phyloP scores from a whole-genome alignment of 2,888 invertebrate species.

The Cheilosia grossa region DNA sequence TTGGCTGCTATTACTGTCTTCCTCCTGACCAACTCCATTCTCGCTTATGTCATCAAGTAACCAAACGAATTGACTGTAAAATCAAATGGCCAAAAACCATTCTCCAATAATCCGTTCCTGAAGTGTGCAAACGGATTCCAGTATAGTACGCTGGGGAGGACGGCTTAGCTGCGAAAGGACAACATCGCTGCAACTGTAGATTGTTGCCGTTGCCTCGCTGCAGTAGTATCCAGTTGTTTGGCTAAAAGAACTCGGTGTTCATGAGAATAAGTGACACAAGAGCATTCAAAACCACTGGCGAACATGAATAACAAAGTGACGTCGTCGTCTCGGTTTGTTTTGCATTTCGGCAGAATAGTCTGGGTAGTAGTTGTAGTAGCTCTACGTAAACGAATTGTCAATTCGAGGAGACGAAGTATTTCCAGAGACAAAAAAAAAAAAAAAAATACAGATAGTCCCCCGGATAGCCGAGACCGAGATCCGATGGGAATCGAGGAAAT shows the following conservation, averaged over 20 bases:
- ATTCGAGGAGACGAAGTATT: conserved; percentile 48
- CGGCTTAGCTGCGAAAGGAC: conserved; percentile 50
- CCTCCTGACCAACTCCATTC: conserved; percentile 33
- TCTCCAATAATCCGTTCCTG: conserved; percentile 65
- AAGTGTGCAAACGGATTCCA: conserved; percentile 69
- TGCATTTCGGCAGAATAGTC: conserved; percentile 41
- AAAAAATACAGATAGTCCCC: conserved; percentile 9
- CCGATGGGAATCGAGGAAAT: conserved; percentile 9
- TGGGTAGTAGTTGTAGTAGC: conserved; percentile 27
- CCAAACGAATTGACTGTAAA: conserved; percentile 68
- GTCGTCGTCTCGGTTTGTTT: conserved; percentile 52
- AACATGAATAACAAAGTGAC: conserved; percentile 73
- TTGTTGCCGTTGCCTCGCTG: not conserved
- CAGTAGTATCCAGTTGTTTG: not conserved
- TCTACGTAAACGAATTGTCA: conserved; percentile 67
- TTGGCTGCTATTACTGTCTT: conserved; percentile 30
- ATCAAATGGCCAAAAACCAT: conserved; percentile 65
- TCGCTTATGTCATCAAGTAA: conserved; percentile 65
- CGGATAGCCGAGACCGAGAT: conserved; percentile 20
- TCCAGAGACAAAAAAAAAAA: conserved; percentile 28
- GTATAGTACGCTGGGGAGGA: not conserved
- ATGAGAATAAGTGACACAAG: conserved; percentile 61
- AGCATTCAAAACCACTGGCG: conserved; percentile 70
- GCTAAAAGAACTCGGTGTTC: conserved; percentile 58
- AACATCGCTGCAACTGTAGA: conserved; percentile 49